Evolutionary conservation across 2,113 vertebrate genomes (phyloP).

Genomic region (Lichenostomus cassidix): DNA sequence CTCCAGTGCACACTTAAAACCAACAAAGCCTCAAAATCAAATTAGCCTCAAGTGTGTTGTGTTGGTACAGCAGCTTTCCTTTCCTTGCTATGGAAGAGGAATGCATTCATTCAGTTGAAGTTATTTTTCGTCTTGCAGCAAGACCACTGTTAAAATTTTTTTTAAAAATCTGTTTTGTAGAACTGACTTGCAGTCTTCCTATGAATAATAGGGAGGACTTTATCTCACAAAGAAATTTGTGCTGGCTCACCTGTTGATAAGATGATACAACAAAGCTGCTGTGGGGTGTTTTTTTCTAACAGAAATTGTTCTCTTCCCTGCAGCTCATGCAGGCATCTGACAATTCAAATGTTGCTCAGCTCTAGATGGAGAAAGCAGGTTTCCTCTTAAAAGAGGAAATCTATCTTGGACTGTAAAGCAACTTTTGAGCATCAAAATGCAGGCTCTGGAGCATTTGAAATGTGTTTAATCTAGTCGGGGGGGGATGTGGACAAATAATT

Average conservation of each 20-base stretch:
- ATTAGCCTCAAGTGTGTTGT: not conserved
- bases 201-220: not conserved
- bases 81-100: not conserved
- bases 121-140: not conserved
- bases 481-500: not conserved
- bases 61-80: not conserved
- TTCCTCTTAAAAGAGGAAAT: not conserved
- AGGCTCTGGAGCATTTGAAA: not conserved
- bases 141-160: not conserved
- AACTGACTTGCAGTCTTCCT: not conserved
- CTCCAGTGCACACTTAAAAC: not conserved
- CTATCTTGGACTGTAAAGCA: not conserved
- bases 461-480: not conserved
- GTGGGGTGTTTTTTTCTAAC: not conserved
- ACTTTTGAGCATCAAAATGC: not conserved
- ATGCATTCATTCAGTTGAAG: not conserved
- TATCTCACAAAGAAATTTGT: not conserved
- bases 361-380: not conserved
- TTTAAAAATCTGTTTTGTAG: not conserved
- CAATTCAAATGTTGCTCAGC: not conserved
- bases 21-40: not conserved
- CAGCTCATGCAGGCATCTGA: not conserved
- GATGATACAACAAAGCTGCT: not conserved
- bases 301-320: not conserved
- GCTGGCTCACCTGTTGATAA: not conserved